phyloP scores from a whole-genome alignment of 2,797 vertebrate species.

The Darevskia nairensis region DNA sequence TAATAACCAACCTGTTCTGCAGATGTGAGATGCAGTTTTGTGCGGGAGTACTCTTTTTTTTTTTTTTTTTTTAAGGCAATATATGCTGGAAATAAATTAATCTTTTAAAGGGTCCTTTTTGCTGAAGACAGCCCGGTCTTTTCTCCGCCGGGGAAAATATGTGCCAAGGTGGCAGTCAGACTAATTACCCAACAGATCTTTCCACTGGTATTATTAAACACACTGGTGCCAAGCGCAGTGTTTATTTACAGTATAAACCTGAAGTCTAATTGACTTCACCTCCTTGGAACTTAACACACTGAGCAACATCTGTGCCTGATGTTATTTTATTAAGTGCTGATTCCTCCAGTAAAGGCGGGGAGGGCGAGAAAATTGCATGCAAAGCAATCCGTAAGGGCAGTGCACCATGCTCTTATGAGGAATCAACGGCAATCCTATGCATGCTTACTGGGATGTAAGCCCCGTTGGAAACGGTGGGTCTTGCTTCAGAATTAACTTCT shows the following conservation, averaged over 20 bases:
- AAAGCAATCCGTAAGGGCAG: too few species aligned
- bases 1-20: background rate
- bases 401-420: background rate
- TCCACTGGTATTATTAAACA: conserved; percentile 3
- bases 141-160: background rate
- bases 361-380: background rate
- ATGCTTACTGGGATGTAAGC: background rate
- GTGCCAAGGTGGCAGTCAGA: background rate
- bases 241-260: conserved; percentile 25
- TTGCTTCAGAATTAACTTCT: background rate
- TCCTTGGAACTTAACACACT: conserved; percentile 42
- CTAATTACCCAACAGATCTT: background rate
- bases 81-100: conserved; percentile 15
- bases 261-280: conserved; percentile 55
- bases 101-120: conserved; percentile 12
- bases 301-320: conserved; percentile 61
- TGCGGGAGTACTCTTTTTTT: background rate
- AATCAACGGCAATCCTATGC: background rate
- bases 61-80: background rate
- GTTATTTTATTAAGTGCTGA: conserved; percentile 67
- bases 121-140: background rate
- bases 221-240: background rate
- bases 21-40: background rate
- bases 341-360: conserved; percentile 38
- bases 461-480: background rate